Conservation (phyloP, 2,888 invertebrate genomes). For the Philonicus albiceps region DNA sequence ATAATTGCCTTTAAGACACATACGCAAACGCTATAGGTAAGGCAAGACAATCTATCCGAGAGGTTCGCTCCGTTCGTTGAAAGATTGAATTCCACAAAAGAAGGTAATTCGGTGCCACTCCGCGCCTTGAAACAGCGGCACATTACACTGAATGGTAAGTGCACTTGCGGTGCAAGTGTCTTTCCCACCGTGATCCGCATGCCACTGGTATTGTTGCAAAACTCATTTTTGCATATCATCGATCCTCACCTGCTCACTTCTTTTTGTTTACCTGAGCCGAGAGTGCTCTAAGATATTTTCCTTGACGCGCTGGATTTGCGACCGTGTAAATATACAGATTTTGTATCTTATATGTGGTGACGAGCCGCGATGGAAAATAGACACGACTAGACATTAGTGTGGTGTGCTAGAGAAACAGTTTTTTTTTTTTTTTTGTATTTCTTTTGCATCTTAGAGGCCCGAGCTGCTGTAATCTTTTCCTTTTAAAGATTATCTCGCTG, state of each 20-base stretch:
- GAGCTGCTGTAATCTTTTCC: constrained; percentile 6
- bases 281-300: background rate
- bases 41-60: background rate
- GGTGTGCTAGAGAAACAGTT: background rate
- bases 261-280: constrained; percentile 25
- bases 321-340: background rate
- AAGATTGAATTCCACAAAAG: background rate
- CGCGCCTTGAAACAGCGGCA: background rate
- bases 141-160: background rate
- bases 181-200: background rate
- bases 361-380: background rate
- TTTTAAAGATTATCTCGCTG: constrained; percentile 8
- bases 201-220: constrained; percentile 15
- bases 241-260: constrained; percentile 13
- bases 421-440: background rate
- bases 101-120: background rate
- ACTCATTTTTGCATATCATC: constrained; percentile 17
- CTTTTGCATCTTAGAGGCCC: background rate
- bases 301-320: background rate
- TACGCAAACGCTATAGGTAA: background rate
- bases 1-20: background rate
- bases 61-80: background rate
- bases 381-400: background rate
- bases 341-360: background rate
- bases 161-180: constrained; percentile 6